phyloP scores from a whole-genome alignment of 2,797 vertebrate genomes.

The Emydoidea blandingii region DNA sequence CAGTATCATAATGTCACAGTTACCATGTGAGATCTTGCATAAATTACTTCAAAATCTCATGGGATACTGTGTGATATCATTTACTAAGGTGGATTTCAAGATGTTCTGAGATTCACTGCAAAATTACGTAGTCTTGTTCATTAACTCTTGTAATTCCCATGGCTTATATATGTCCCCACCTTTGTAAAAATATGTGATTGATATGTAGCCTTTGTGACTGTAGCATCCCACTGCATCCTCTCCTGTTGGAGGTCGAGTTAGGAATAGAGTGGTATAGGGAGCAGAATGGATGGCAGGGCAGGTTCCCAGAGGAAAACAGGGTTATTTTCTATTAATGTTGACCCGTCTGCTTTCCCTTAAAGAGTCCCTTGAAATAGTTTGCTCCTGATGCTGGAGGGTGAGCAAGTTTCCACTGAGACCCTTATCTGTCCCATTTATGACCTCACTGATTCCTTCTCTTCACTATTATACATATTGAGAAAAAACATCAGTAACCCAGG shows the following conservation, averaged over 20 bases:
- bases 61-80: not conserved
- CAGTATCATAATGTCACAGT: not conserved
- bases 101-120: not conserved
- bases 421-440: not conserved
- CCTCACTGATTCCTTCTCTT: not conserved
- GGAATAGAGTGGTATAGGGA: not conserved
- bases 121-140: not conserved
- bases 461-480: not conserved
- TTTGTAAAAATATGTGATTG: not conserved
- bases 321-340: not conserved
- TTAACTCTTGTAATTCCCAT: not conserved
- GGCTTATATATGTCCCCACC: not conserved
- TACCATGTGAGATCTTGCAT: not conserved
- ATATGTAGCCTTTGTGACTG: not conserved
- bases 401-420: not conserved
- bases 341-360: not conserved
- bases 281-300: not conserved
- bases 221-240: constrained; percentile 3
- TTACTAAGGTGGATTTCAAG: not conserved
- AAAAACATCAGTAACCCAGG: not conserved
- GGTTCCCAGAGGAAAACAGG: not conserved
- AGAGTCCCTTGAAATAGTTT: not conserved
- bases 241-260: not conserved
- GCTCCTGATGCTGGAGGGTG: not conserved
- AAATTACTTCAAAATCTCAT: not conserved